Evolutionary conservation across 1,140 invertebrate species (phyloP).

Genomic region (Drosophila auraria): DNA sequence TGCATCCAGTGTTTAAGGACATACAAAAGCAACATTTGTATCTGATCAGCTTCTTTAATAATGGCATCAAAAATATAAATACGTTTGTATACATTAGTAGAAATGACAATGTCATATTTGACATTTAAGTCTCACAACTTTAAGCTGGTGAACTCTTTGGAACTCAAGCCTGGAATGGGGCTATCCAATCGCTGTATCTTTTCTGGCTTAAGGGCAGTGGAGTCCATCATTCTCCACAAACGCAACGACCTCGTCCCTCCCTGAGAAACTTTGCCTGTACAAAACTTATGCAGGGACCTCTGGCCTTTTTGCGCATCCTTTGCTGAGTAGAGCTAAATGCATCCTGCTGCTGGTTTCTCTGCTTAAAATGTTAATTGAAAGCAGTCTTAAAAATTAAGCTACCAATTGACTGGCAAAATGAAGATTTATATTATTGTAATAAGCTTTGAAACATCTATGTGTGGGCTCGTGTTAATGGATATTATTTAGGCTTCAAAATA

Average conservation of each 20-base stretch:
- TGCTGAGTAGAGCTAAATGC: background rate
- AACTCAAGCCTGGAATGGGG: background rate
- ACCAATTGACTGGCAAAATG: conserved; percentile 34
- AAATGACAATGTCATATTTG: conserved; percentile 15
- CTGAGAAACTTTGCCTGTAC: conserved; percentile 23
- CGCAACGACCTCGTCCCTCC: background rate
- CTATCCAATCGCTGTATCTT: conserved; percentile 6
- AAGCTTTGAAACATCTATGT: background rate
- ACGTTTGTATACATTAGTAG: conserved; percentile 8
- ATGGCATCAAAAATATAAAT: conserved; percentile 34
- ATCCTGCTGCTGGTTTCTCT: conserved; percentile 32
- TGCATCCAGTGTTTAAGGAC: conserved; percentile 35
- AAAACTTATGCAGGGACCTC: conserved; percentile 51
- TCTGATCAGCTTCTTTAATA: conserved; percentile 9
- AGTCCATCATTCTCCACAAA: conserved; percentile 25
- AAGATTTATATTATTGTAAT: background rate
- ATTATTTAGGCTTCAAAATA: too few species aligned
- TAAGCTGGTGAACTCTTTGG: background rate
- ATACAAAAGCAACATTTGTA: conserved; percentile 20
- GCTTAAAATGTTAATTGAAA: conserved; percentile 54
- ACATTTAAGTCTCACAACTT: conserved; percentile 19
- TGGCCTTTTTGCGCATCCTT: conserved; percentile 40
- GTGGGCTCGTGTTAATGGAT: too few species aligned
- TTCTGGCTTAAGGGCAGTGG: conserved; percentile 15
- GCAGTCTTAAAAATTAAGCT: conserved; percentile 51